These are phyloP conservation scores for Indri indri DNA, from an alignment of 2,113 vertebrate species.

Conservation along the genomic window DNA sequence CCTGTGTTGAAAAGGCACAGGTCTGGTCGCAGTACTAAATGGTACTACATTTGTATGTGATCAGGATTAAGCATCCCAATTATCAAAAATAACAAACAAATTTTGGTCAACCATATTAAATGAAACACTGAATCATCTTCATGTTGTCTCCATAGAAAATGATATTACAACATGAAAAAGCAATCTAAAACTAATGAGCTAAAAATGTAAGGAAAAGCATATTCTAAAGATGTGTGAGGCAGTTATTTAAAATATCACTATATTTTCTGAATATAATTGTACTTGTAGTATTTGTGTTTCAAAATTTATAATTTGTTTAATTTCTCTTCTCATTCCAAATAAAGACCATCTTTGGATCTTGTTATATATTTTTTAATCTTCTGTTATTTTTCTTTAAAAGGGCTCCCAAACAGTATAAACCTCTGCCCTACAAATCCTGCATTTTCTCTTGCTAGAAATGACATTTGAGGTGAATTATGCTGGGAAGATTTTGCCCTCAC, in stretches of 20 bases:
- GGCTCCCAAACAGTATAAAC: not conserved
- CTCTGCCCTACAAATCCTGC: not conserved
- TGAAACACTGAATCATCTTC: not conserved
- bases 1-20: not conserved
- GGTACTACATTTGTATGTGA: not conserved
- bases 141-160: not conserved
- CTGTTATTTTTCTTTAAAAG: conserved; percentile 17
- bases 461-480: not conserved
- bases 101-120: not conserved
- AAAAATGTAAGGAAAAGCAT: not conserved
- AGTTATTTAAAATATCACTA: conserved; percentile 8
- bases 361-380: conserved; percentile 4
- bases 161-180: not conserved
- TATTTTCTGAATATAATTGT: conserved; percentile 4
- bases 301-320: conserved; percentile 20
- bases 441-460: not conserved
- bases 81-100: conserved; percentile 5
- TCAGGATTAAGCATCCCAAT: not conserved
- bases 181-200: not conserved
- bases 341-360: conserved; percentile 28
- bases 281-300: not conserved
- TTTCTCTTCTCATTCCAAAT: not conserved
- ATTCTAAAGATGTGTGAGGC: not conserved
- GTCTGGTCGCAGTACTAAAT: not conserved
- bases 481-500: not conserved